Base-by-base conservation (phyloP, 1,140 invertebrate species). In the Aphelinus certus region DNA sequence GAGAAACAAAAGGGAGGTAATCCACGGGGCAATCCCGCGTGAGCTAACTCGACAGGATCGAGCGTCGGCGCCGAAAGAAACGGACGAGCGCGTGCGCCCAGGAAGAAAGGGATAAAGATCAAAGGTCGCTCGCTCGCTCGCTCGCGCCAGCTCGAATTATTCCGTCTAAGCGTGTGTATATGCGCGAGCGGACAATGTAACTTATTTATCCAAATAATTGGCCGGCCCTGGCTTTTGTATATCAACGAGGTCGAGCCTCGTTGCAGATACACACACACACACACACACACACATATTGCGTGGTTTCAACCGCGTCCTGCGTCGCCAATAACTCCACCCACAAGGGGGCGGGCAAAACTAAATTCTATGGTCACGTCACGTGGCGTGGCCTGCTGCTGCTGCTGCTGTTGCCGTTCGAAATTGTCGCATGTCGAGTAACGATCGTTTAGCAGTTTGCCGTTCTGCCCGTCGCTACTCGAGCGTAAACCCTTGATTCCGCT, bases 331-430 rank as follows among this genome's bases (percentile, higher is more conserved):
- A 79, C 77, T 80, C 78, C 72, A 69, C 75, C 26, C 76, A 43
- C 10, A 49, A 58, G 26, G 63, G 72, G 57, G 47, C 1, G 77
- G 73, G 76, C 73, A 79, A 80, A 79, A 77, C 77, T 76, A 75
- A 80, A 80, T 80, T 78, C 77, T 80, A 80, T 78, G 79, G 77
- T 77, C 79, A 80, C 77, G 79, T 80, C 79, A 79, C 77, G 77
- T 77, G 77, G 72, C 75, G 77, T 75, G 77, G 77, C 49, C 55
- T 58, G 55, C 26, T 68, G 53, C 3, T 45, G 7, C 62, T 71
- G 75, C 42, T 71, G 75, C 67, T 74, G 61, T 68, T 71, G 75
- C 77, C 69, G 67, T 76, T 26, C 26, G 71, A 78, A 80, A 78
- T 77, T 77, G 75, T 80, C 79, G 79, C 73, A 75, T 76, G 71